Evolutionary conservation across 1,140 invertebrate species (phyloP).

Genomic region (Ectropis grisescens): DNA sequence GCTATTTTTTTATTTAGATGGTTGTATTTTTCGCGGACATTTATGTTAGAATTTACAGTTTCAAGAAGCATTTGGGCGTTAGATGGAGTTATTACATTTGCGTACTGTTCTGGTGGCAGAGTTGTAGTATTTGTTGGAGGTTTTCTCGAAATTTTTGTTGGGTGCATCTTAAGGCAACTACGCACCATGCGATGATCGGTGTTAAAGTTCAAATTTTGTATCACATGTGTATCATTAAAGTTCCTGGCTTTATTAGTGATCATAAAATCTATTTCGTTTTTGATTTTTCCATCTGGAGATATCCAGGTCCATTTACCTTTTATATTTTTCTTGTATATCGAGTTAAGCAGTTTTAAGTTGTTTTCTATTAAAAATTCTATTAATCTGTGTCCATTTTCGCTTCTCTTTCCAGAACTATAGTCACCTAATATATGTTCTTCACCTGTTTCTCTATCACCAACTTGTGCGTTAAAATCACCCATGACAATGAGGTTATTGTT

Average conservation of each 20-base stretch:
- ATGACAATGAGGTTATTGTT: conserved; percentile 10
- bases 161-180: background rate
- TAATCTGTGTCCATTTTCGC: background rate
- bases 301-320: background rate
- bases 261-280: background rate
- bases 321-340: background rate
- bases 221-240: background rate
- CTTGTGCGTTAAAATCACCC: background rate
- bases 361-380: background rate
- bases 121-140: too few species aligned
- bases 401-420: background rate
- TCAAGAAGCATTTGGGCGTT: background rate
- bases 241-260: background rate
- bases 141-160: conserved; percentile 1
- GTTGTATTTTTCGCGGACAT: background rate
- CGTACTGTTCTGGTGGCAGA: too few species aligned
- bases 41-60: background rate
- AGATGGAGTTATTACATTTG: background rate
- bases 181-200: background rate
- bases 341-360: background rate
- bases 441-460: background rate
- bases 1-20: background rate
- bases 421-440: background rate
- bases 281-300: background rate
- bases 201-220: background rate